Percentiles rank a stretch among this genome's conserved stretches.
Conservation (phyloP, 2,113 vertebrate genomes). For the Lipophrys pholis region DNA sequence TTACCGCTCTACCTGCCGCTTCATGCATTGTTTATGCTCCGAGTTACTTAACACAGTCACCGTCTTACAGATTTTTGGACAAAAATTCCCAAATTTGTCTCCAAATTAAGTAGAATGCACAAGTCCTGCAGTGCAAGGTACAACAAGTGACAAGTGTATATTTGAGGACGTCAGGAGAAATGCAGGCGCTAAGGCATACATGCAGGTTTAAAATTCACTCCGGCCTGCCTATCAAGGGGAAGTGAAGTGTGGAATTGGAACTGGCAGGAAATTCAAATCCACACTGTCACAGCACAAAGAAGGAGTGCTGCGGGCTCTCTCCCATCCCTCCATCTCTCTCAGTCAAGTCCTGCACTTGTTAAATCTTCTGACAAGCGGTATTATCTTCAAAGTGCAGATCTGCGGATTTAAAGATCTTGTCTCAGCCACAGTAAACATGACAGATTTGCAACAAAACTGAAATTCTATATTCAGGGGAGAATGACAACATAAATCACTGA, state of each 20-base stretch:
- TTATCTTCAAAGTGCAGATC: slow-evolving; percentile 67
- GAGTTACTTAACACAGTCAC: slow-evolving; percentile 12
- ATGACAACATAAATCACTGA: neutral
- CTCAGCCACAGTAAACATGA: slow-evolving; percentile 22
- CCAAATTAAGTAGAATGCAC: neutral
- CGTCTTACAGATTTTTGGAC: slow-evolving; percentile 12
- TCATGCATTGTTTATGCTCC: neutral
- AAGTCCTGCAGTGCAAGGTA: neutral
- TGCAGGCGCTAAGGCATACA: slow-evolving; percentile 21
- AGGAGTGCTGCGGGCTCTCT: slow-evolving; percentile 57
- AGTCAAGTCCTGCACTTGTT: slow-evolving; percentile 58
- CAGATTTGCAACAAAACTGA: neutral
- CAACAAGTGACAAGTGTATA: slow-evolving; percentile 19
- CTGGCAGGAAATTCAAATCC: slow-evolving; percentile 72
- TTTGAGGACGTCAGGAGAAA: slow-evolving; percentile 25
- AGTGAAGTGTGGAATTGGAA: slow-evolving; percentile 72
- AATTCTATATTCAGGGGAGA: neutral
- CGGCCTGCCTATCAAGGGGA: slow-evolving; percentile 47
- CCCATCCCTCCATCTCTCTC: slow-evolving; percentile 48
- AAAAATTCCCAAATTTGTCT: neutral
- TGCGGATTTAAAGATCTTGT: slow-evolving; percentile 45
- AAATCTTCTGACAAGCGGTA: slow-evolving; percentile 69
- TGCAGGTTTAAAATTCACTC: slow-evolving; percentile 36
- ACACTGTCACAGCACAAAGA: slow-evolving; percentile 59
- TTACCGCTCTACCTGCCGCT: neutral